These are phyloP conservation scores for Synanthedon tipuliformis DNA, from an alignment of 2,888 invertebrate species.

Conservation along the genomic window DNA sequence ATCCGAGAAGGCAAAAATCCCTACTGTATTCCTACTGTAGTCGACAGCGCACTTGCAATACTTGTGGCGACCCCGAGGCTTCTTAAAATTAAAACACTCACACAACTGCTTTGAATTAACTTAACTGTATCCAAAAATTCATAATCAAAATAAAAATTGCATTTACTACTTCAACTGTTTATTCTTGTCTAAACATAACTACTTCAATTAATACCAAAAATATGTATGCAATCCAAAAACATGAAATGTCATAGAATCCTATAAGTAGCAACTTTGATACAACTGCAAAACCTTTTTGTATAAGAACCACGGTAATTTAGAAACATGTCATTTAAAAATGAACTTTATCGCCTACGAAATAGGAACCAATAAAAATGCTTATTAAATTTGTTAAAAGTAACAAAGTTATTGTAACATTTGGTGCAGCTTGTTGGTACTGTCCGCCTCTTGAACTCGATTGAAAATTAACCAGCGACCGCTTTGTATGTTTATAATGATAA, in stretches of 20 bases:
- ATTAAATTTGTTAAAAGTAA: not conserved
- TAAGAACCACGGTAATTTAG: not conserved
- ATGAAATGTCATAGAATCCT: not conserved
- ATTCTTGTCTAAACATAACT: slow-evolving; percentile 24
- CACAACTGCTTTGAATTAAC: too few species aligned
- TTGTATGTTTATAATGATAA: slow-evolving; percentile 54
- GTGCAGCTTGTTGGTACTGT: slow-evolving; percentile 20
- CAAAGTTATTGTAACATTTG: slow-evolving; percentile 43
- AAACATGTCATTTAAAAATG: not conserved
- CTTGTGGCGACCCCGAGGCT: too few species aligned
- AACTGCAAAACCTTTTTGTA: not conserved
- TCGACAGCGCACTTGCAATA: too few species aligned
- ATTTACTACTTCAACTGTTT: slow-evolving; percentile 18
- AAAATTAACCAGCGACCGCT: slow-evolving; percentile 55
- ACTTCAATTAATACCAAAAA: slow-evolving; percentile 14
- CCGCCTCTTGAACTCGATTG: slow-evolving; percentile 55
- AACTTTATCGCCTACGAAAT: not conserved
- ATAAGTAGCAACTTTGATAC: not conserved
- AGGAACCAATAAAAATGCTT: not conserved
- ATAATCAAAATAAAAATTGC: slow-evolving; percentile 12
- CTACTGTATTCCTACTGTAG: too few species aligned
- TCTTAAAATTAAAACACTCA: too few species aligned
- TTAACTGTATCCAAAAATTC: not conserved
- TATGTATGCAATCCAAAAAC: not conserved
- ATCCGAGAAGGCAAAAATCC: too few species aligned